A percentile compares a stretch with the other conserved stretches of the same genome.
Conservation (phyloP, 2,888 invertebrate species). For the Margaritifera margaritifera region DNA sequence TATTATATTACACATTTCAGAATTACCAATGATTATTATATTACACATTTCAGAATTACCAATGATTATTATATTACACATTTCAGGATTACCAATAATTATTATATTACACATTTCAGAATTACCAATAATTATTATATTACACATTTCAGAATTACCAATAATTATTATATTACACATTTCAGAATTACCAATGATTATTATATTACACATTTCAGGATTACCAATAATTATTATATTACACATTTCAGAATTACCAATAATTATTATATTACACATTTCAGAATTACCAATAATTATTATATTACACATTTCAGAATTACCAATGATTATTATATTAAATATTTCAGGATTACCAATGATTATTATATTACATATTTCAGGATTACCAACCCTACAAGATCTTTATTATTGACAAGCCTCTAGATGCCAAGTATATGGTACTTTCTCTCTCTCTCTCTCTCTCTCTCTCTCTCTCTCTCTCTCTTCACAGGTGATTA, state of each 20-base stretch:
- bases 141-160: too few species aligned
- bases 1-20: too few species aligned
- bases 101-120: too few species aligned
- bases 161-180: too few species aligned
- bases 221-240: conserved; percentile 46
- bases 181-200: too few species aligned
- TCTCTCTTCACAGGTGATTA: too few species aligned
- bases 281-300: conserved; percentile 61
- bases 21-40: too few species aligned
- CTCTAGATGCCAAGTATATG: conserved; percentile 49
- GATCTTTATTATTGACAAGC: conserved; percentile 61
- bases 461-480: too few species aligned
- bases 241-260: conserved; percentile 56
- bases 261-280: too few species aligned
- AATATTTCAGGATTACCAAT: conserved; percentile 59
- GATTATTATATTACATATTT: conserved; percentile 20
- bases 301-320: conserved; percentile 41
- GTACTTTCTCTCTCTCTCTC: conserved; percentile 22
- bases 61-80: conserved; percentile 30
- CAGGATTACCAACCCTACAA: conserved; percentile 65
- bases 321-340: conserved; percentile 46
- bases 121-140: too few species aligned
- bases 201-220: conserved; percentile 42
- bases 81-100: conserved; percentile 61
- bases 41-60: too few species aligned